Conservation (phyloP, 2,113 vertebrate species). For the Pseudorasbora parva region DNA sequence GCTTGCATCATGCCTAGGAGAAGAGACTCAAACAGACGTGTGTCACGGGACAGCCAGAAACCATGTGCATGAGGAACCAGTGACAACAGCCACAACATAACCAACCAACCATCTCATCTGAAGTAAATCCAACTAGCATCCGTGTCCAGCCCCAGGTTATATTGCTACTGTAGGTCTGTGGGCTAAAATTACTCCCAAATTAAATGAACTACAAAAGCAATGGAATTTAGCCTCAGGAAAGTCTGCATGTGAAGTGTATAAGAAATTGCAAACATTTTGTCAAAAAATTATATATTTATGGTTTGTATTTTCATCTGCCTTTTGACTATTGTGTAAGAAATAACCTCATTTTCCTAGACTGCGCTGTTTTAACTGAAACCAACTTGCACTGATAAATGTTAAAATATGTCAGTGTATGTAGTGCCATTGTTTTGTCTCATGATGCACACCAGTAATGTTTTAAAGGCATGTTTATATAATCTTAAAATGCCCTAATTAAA, state of each 20-base stretch:
- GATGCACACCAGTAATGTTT: no score
- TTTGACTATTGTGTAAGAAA: background rate
- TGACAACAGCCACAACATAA: background rate
- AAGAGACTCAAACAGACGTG: background rate
- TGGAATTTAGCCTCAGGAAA: background rate
- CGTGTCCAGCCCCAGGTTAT: conserved; percentile 21
- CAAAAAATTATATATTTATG: background rate
- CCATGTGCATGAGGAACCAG: conserved; percentile 7
- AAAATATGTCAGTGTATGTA: no score
- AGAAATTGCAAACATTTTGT: background rate
- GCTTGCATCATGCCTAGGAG: background rate
- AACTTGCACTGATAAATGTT: no score
- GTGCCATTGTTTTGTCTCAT: no score
- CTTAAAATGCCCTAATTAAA: no score
- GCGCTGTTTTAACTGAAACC: no score
- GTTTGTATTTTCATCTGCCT: background rate
- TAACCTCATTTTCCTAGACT: no score
- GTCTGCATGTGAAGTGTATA: background rate
- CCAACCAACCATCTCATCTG: background rate
- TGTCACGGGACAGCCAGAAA: background rate
- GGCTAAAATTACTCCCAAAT: background rate
- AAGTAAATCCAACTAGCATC: conserved; percentile 36
- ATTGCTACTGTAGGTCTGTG: background rate
- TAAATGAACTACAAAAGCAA: background rate
- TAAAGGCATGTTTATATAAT: no score